Base-by-base conservation (phyloP, 2,113 vertebrate genomes). In the Toxotes chatareus region DNA sequence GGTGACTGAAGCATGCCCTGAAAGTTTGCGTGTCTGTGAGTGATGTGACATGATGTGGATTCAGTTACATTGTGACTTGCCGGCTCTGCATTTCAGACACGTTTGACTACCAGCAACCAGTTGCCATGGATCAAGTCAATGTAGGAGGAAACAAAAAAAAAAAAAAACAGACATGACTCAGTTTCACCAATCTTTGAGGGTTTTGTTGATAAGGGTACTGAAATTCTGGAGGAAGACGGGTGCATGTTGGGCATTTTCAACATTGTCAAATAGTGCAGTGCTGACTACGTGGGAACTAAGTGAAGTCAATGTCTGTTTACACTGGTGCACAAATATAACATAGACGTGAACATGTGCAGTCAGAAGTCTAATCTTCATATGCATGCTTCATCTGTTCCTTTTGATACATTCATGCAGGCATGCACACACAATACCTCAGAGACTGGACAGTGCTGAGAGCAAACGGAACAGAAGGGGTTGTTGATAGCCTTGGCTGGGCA, bases 321-420 rank as follows among this genome's bases (percentile, higher is more conserved):
- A 27, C 27, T 27, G 36, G 36, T 40, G 1, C 7, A 40, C 19
- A 21, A 27, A 27, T 27, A 27, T 27, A 27, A 27, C 27, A 27
- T 27, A 27, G 17, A 53, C 53, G 38, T 31, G 32, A 61, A 36
- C 44, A 34, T 12, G 46, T 56, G 36, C 55, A 59, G 57, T 61
- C 12, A 49, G 38, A 75, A 38, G 47, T 78, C 36, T 63, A 34
- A 44, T 80, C 44, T 72, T 83, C 70, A 73, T 80, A 73, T 74
- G 42, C 40, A 64, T 76, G 64, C 51, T 38, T 64, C 51, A 49
- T 75, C 71, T 76, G 53, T 36, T 4, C 12, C 68, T 73, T 13
- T 82, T 88, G 46, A 86, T 85, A 86, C 57, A 88, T 83, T 79
- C 67, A 83, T 81, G 53, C 67, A 55, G 19, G 67, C 51, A 56